These are phyloP conservation scores for Chaenocephalus aceratus DNA, from an alignment of 2,113 vertebrate species.

Conservation along the genomic window DNA sequence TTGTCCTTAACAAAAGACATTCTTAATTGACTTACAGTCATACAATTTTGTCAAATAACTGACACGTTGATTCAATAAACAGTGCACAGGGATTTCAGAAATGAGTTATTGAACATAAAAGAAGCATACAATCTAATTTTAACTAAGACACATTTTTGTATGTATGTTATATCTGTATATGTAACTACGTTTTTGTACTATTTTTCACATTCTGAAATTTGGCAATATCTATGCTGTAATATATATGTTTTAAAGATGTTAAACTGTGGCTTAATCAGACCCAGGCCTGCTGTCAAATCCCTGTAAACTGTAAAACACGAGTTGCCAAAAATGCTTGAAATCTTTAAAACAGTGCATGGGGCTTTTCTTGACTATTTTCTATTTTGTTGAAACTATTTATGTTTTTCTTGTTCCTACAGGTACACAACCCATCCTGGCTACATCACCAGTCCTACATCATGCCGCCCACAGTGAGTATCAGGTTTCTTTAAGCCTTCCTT, in stretches of 20 bases:
- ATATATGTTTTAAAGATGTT: background rate
- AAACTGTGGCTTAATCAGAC: background rate
- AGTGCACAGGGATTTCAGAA: no score
- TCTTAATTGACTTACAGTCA: no score
- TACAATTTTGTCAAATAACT: no score
- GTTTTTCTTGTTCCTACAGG: constrained; percentile 69
- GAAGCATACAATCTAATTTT: no score
- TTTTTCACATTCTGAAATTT: no score
- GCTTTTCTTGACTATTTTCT: background rate
- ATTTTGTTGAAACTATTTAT: background rate
- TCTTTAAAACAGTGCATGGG: background rate
- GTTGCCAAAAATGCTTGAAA: background rate
- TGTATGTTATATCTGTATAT: no score
- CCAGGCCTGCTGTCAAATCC: background rate
- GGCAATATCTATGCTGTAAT: no score
- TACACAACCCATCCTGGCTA: constrained; percentile 92
- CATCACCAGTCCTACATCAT: constrained; percentile 94
- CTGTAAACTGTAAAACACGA: background rate
- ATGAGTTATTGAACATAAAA: no score
- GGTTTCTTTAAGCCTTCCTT: background rate
- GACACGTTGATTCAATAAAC: no score
- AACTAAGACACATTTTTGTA: no score
- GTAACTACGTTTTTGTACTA: no score
- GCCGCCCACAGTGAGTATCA: constrained; percentile 90
- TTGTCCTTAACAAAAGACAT: no score